Evolutionary conservation across 2,113 vertebrate genomes (phyloP), one percentile per base, ranked within the genome.

Genomic region (Macquaria ambigua): DNA sequence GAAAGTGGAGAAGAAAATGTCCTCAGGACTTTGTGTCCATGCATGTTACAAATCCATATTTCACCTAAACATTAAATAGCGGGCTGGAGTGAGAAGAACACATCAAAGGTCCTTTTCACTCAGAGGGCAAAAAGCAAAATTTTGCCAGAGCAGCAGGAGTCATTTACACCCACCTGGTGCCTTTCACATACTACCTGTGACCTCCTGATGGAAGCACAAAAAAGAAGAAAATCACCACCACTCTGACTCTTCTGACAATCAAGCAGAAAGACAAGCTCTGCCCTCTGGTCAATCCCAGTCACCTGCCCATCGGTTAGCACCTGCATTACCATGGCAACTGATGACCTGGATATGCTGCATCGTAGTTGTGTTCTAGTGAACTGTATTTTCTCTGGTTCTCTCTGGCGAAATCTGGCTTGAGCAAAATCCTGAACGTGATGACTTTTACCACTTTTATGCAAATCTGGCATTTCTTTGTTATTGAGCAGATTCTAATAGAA

Each of bases 281-380:
- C 10, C 62, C 76, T 76, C 16, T 28, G 48, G 37, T 67, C 74
- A 9, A 16, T 59, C 58, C 28, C 48, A 53, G 50, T 74, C 70
- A 64, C 75, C 64, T 78, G 75, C 68, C 56, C 16, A 28, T 61
- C 1, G 1, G 58, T 82, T 77, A 83, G 21, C 72, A 81, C 46
- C 62, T 64, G 62, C 6, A 73, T 82, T 78, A 53, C 83, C 68
- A 82, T 90, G 78, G 73, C 81, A 90, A 89, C 79, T 25, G 48
- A 68, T 79, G 46, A 77, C 37, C 62, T 70, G 14, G 46, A 71
- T 41, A 12, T 43, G 48, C 55, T 61, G 69, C 34, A 66, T 16
- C 7, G 2, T 23, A 48, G 39, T 28, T 61, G 41, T 46, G 12
- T 59, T 3, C 16, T 37, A 48, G 8, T 23, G 39, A 8, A 4